Percentiles rank a stretch among this genome's conserved stretches.
Conservation (phyloP, 1,140 invertebrate genomes). For the Bombus pyrosoma region DNA sequence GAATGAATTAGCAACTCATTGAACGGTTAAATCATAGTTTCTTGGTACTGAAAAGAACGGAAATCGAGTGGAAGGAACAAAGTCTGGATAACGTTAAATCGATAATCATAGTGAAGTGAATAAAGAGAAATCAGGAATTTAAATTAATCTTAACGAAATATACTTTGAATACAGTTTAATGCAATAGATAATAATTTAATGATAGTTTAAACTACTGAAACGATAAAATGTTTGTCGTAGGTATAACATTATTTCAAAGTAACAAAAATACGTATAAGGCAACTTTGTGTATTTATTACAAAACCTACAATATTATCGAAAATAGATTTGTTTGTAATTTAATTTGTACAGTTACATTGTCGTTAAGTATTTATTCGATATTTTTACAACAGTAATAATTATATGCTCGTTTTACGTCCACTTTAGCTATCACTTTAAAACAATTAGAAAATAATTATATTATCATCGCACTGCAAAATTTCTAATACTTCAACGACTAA, state of each 20-base stretch:
- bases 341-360: not conserved
- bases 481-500: not conserved
- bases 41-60: not conserved
- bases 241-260: not conserved
- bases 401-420: not conserved
- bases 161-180: not conserved
- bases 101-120: too few relatives aligned
- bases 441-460: not conserved
- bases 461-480: not conserved
- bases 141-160: not conserved
- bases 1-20: not conserved
- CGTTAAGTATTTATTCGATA: not conserved
- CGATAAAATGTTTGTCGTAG: not conserved
- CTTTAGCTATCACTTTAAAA: not conserved
- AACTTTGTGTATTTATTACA: not conserved
- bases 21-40: not conserved
- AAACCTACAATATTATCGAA: not conserved
- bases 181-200: not conserved
- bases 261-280: not conserved
- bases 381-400: not conserved
- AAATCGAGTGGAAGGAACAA: too few relatives aligned
- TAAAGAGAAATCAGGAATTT: not conserved
- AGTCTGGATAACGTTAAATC: too few relatives aligned
- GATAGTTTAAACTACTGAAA: not conserved
- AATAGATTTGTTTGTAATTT: not conserved